Conservation (phyloP, 37 sponge, comb jelly and placozoan species). For the Diacarnus erythraeanus region DNA sequence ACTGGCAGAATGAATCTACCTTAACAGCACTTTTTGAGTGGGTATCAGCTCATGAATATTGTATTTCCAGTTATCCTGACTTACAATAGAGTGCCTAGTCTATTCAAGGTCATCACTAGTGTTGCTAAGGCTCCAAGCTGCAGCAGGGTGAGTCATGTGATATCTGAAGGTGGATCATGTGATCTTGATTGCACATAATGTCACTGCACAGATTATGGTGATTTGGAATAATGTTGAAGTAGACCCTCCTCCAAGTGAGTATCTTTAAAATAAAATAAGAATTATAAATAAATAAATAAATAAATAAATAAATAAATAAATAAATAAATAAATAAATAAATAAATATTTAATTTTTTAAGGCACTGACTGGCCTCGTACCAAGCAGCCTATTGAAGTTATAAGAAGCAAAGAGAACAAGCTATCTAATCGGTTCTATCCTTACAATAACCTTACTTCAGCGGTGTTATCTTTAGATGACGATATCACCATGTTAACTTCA, state of each 20-base stretch:
- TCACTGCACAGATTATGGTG: slow-evolving; percentile 47
- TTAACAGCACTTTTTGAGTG: no score
- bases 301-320: neutral
- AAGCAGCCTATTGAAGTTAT: slow-evolving; percentile 58
- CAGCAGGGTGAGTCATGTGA: slow-evolving; percentile 41
- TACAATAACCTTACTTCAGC: slow-evolving; percentile 64
- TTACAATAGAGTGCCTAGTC: slow-evolving; percentile 41
- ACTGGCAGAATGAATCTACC: no score
- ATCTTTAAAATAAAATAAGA: neutral
- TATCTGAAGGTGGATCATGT: slow-evolving; percentile 44
- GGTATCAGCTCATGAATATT: neutral
- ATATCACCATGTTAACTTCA: slow-evolving; percentile 71
- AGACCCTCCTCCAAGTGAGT: slow-evolving; percentile 60
- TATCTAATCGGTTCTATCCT: slow-evolving; percentile 78
- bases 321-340: no score
- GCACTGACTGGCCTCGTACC: slow-evolving; percentile 48
- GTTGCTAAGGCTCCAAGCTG: slow-evolving; percentile 59
- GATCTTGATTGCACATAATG: neutral
- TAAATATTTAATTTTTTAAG: no score
- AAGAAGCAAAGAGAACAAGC: slow-evolving; percentile 47
- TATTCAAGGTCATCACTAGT: slow-evolving; percentile 50
- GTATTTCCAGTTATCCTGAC: slow-evolving; percentile 40
- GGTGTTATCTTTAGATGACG: slow-evolving; percentile 75
- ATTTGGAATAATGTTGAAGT: slow-evolving; percentile 74
- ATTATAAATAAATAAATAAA: neutral